These are phyloP conservation scores for Quiscalus mexicanus DNA, from an alignment of 2,113 vertebrate species.

Conservation along the genomic window DNA sequence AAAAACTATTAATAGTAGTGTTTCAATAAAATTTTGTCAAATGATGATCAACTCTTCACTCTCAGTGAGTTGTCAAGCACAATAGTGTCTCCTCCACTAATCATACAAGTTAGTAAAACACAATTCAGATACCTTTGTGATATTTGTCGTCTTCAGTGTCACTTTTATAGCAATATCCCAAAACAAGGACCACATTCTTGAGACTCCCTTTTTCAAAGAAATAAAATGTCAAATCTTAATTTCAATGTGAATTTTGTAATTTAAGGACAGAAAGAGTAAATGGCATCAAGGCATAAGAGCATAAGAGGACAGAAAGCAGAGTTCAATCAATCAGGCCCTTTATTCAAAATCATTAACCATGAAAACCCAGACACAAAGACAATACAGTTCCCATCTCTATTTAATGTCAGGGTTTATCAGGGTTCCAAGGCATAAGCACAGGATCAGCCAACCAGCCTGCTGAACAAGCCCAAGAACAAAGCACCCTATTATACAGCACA, in stretches of 20 bases:
- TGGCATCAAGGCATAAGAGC: background rate
- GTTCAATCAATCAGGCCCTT: background rate
- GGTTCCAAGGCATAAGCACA: background rate
- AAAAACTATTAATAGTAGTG: background rate
- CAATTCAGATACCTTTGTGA: conserved; percentile 75
- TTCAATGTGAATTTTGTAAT: background rate
- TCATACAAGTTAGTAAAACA: background rate
- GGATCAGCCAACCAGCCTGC: background rate
- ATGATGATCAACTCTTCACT: background rate
- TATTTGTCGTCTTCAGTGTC: conserved; percentile 61
- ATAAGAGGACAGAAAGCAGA: background rate
- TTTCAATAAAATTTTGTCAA: background rate
- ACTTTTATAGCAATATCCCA: conserved; percentile 79
- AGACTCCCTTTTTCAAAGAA: conserved; percentile 78
- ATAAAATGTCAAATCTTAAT: background rate
- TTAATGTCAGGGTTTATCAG: background rate
- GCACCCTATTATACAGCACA: background rate
- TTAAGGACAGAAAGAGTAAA: background rate
- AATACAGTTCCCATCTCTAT: background rate
- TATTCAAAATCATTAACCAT: background rate
- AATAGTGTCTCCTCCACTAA: background rate
- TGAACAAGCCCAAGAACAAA: background rate
- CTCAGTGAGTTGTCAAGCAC: background rate
- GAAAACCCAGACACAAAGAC: background rate
- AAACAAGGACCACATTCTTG: conserved; percentile 85